Conservation (phyloP, 1,140 invertebrate genomes). For the Ostrea edulis region DNA sequence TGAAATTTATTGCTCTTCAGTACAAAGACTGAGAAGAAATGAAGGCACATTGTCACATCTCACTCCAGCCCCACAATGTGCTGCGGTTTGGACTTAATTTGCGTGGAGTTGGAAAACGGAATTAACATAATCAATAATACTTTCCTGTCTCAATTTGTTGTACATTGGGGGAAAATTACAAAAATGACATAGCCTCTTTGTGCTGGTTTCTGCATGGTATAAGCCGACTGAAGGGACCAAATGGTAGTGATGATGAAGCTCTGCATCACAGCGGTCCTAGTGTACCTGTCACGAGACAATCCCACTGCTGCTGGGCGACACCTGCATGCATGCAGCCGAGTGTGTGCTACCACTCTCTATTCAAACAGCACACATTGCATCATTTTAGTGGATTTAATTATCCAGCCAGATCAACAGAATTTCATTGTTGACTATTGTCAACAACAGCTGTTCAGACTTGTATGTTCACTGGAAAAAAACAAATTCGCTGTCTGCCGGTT, state of each 20-base stretch:
- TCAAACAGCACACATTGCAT: conserved; percentile 21
- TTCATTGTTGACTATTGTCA: background rate
- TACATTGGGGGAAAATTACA: conserved; percentile 35
- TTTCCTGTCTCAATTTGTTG: conserved; percentile 38
- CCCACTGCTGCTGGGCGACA: background rate
- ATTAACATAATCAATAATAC: conserved; percentile 38
- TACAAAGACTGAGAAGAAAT: background rate
- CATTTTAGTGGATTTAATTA: conserved; percentile 17
- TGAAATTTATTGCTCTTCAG: conserved; percentile 35
- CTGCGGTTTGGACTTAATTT: conserved; percentile 30
- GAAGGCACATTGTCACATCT: background rate
- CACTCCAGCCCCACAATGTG: conserved; percentile 17
- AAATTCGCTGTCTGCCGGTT: background rate
- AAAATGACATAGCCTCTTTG: conserved; percentile 36
- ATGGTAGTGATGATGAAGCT: background rate
- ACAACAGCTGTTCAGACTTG: conserved; percentile 1
- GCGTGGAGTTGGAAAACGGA: conserved; percentile 21
- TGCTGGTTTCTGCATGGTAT: background rate
- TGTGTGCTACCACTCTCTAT: background rate
- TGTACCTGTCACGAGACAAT: background rate
- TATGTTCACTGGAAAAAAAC: background rate
- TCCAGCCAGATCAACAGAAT: background rate
- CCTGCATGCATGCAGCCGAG: conserved; percentile 12
- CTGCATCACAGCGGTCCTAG: background rate
- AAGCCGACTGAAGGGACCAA: background rate